Evolutionary conservation across 2,888 invertebrate species (phyloP).

Genomic region (Deilephila elpenor): DNA sequence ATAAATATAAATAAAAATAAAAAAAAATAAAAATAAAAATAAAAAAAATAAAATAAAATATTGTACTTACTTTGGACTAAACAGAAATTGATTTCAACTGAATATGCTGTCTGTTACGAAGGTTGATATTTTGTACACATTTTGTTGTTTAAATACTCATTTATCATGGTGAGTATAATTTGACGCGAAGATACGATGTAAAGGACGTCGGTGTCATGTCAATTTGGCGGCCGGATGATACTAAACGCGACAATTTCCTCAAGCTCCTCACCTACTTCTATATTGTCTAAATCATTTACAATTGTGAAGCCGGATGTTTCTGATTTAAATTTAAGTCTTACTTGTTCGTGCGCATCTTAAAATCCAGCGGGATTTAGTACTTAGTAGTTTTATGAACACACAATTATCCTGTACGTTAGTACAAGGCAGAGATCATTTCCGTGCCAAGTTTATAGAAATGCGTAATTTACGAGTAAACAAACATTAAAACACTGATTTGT

Average conservation of each 20-base stretch:
- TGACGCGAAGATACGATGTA: conserved; percentile 50
- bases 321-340: conserved; percentile 13
- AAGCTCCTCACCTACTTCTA: conserved; percentile 36
- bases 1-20: too few species aligned
- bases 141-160: conserved; percentile 1
- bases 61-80: neutral
- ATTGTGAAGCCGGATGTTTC: conserved; percentile 13
- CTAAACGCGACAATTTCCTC: conserved; percentile 72
- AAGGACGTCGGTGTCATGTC: conserved; percentile 60
- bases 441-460: conserved; percentile 27
- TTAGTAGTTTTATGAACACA: neutral
- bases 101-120: neutral
- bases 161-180: conserved; percentile 36
- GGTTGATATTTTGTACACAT: neutral
- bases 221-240: conserved; percentile 67
- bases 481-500: conserved; percentile 16
- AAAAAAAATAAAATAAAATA: too few species aligned
- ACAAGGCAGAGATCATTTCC: neutral
- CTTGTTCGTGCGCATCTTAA: neutral
- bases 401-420: neutral
- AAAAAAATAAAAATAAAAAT: too few species aligned
- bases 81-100: neutral
- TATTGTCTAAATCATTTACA: conserved; percentile 23
- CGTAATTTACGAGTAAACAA: conserved; percentile 7
- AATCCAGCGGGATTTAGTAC: neutral